Base-by-base conservation (phyloP, 2,797 vertebrate genomes). In the Ctenopoma kingsleyae region DNA sequence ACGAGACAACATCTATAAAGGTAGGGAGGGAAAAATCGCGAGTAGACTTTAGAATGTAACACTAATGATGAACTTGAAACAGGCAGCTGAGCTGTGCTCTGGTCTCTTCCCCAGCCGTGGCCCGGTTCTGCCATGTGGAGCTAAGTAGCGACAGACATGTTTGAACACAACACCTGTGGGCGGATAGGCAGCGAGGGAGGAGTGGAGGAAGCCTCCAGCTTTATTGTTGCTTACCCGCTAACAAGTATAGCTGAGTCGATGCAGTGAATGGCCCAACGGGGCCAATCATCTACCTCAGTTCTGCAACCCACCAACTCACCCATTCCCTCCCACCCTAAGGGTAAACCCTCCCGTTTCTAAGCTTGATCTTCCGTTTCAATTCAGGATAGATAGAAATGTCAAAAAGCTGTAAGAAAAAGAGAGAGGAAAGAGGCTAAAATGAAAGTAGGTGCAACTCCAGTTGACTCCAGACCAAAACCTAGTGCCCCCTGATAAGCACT, bases 91-190 rank as follows among this genome's bases (percentile, higher is more conserved):
- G 76, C 40, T 12, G 50, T 12, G 65, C 71, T 61, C 60, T 49
- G 78, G 67, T 81, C 67, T 77, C 58, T 67, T 78, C 64, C 84
- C 76, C 67, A 67, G 81, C 64, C 13, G 53, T 15, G 47, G 67
- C 64, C 69, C 5, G 36, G 35, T 54, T 77, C 77, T 81, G 81
- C 76, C 81, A 53, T 61, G 79, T 70, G 67, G 71, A 73, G 75
- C 76, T 67, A 43, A 83, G 80, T 15, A 74, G 63, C 73, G 75
- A 76, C 81, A 80, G 83, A 78, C 71, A 73, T 54, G 77, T 80
- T 80, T 88, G 82, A 91, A 86, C 81, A 76, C 81, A 81, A 74
- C 87, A 92, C 88, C 90, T 91, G 88, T 89, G 88, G 89, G 89
- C 38, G 67, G 79, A 83, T 16, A 62, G 74, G 70, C 60, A 53